Evolutionary conservation across 2,888 invertebrate species (phyloP).

Genomic region (Leucania comma): DNA sequence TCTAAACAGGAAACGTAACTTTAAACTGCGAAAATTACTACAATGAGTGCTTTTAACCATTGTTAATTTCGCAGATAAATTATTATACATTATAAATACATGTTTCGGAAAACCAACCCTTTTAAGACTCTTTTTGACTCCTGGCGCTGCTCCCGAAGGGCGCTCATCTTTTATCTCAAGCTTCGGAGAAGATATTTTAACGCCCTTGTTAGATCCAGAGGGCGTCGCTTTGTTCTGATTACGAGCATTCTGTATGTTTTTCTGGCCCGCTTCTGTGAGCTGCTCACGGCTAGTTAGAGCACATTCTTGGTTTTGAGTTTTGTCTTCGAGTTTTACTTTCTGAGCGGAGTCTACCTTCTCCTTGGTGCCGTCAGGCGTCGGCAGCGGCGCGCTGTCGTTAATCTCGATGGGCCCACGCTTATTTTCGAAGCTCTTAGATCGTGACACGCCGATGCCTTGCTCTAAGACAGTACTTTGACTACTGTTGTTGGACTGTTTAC

Average conservation of each 20-base stretch:
- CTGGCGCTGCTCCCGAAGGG: constrained; percentile 63
- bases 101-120: constrained; percentile 74
- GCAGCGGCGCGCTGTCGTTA: constrained; percentile 78
- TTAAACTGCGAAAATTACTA: background rate
- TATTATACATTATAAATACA: constrained; percentile 7
- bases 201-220: constrained; percentile 62
- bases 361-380: constrained; percentile 77
- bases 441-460: constrained; percentile 73
- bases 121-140: constrained; percentile 80
- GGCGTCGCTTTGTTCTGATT: constrained; percentile 72
- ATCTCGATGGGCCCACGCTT: constrained; percentile 74
- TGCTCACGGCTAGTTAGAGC: constrained; percentile 42
- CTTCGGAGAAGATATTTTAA: constrained; percentile 61
- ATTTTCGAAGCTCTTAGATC: constrained; percentile 83
- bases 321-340: constrained; percentile 69
- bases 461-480: constrained; percentile 78
- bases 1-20: constrained; percentile 5
- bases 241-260: constrained; percentile 75
- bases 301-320: constrained; percentile 54
- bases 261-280: constrained; percentile 59
- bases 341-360: constrained; percentile 68
- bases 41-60: constrained; percentile 6
- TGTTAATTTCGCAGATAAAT: background rate
- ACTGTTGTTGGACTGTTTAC: constrained; percentile 79
- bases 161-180: constrained; percentile 65